These are phyloP conservation scores for Indri indri DNA, from an alignment of 2,113 vertebrate genomes.

Conservation along the genomic window DNA sequence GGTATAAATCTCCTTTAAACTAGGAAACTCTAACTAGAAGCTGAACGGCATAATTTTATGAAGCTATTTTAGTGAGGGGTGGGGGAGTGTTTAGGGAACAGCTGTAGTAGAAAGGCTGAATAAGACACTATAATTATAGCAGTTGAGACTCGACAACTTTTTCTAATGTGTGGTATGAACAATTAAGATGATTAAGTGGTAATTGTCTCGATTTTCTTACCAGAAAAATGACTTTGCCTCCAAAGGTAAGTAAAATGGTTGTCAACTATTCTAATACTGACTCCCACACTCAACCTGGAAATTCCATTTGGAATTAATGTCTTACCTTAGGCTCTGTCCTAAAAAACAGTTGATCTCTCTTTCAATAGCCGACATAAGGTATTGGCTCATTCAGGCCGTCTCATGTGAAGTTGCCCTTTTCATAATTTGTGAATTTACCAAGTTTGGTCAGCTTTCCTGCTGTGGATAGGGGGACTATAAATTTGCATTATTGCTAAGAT, in stretches of 20 bases:
- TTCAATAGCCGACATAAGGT: neutral
- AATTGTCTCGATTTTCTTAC: constrained; percentile 14
- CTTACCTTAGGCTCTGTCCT: neutral
- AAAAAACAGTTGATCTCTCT: neutral
- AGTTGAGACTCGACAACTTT: neutral
- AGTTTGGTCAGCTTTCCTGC: neutral
- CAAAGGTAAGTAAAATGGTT: neutral
- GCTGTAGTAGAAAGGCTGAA: neutral
- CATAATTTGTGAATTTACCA: neutral
- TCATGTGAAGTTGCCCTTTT: neutral
- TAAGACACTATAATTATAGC: constrained; percentile 35
- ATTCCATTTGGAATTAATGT: neutral
- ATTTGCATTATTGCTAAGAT: neutral
- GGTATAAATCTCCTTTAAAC: neutral
- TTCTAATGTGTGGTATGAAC: neutral
- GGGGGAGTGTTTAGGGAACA: neutral
- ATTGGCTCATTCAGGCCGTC: neutral
- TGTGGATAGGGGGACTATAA: neutral
- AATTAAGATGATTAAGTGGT: constrained; percentile 47
- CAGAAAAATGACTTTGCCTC: constrained; percentile 30
- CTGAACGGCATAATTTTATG: neutral
- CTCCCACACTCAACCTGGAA: neutral
- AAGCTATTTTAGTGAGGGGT: neutral
- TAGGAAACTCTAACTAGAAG: constrained; percentile 4
- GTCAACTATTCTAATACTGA: neutral